These are phyloP conservation scores for Poeciliopsis turneri DNA, from an alignment of 2,797 vertebrate species.

Conservation along the genomic window DNA sequence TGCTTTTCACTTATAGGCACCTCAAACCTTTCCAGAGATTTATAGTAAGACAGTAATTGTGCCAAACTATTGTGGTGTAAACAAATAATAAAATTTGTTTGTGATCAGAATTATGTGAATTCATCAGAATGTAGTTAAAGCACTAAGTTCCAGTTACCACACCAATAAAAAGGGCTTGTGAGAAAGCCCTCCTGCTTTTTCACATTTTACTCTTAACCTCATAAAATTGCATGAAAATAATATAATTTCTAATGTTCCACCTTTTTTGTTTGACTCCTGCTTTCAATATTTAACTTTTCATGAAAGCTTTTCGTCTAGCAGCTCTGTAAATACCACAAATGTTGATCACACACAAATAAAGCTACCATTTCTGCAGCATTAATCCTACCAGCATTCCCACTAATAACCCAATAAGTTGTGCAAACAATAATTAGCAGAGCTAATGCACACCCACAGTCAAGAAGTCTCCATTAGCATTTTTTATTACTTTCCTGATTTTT, in stretches of 20 bases:
- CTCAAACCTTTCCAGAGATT: neutral
- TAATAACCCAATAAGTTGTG: conserved; percentile 30
- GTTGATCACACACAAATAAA: neutral
- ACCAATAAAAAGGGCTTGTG: neutral
- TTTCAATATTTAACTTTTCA: too few species aligned
- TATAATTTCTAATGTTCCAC: neutral
- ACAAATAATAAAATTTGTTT: neutral
- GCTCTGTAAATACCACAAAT: neutral
- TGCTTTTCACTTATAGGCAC: neutral
- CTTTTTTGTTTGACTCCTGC: neutral
- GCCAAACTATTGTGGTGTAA: neutral
- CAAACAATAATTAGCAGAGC: conserved; percentile 31
- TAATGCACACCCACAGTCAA: conserved; percentile 14
- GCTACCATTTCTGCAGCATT: conserved; percentile 12
- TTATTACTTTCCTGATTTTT: conserved; percentile 17
- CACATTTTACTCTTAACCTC: neutral
- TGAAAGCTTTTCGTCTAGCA: neutral
- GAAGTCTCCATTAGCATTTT: conserved; percentile 15
- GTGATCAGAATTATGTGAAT: neutral
- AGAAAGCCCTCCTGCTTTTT: neutral
- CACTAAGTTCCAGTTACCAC: neutral
- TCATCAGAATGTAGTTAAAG: neutral
- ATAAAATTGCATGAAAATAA: neutral
- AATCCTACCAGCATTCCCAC: conserved; percentile 21
- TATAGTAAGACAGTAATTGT: neutral